Percentiles rank a stretch among this genome's conserved stretches.
These are phyloP conservation scores for Galleria mellonella DNA, from an alignment of 1,140 invertebrate genomes.

Conservation along the genomic window DNA sequence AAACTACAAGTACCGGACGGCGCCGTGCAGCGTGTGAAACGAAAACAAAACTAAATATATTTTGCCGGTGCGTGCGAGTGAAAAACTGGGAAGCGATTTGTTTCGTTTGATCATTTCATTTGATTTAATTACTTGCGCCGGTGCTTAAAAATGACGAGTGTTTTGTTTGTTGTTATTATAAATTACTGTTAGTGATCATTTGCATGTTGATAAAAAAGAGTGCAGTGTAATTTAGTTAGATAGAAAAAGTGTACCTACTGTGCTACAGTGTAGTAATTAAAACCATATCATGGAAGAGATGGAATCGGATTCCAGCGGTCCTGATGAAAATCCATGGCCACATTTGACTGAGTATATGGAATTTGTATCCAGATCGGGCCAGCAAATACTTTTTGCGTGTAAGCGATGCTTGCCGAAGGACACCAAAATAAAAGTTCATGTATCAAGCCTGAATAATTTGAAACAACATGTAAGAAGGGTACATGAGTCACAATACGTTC, in stretches of 20 bases:
- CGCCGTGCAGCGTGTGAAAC: too few species aligned
- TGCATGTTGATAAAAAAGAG: conserved; percentile 13
- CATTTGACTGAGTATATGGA: conserved; percentile 15
- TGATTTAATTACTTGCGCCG: conserved; percentile 5
- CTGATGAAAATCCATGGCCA: conserved; percentile 11
- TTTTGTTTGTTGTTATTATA: conserved; percentile 14
- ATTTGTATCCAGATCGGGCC: conserved; percentile 7
- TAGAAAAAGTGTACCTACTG: conserved; percentile 15
- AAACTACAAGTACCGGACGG: too few species aligned
- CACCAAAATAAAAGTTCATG: not conserved
- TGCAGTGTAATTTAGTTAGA: conserved; percentile 16
- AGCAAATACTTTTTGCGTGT: conserved; percentile 11
- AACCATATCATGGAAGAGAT: conserved; percentile 14
- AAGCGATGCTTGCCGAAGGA: conserved; percentile 1
- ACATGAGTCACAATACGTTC: conserved; percentile 9
- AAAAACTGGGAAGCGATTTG: conserved; percentile 9
- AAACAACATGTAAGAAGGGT: not conserved
- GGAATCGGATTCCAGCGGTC: conserved; percentile 12
- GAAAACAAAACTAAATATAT: conserved; percentile 11
- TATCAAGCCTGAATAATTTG: not conserved
- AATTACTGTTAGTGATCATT: conserved; percentile 9
- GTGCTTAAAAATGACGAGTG: conserved; percentile 10
- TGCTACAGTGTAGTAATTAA: conserved; percentile 14
- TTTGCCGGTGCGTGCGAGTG: conserved; percentile 14
- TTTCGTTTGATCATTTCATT: conserved; percentile 14